A percentile compares a stretch with the other conserved stretches of the same genome.
Conservation (phyloP, 2,797 vertebrate species). For the Streptopelia turtur region DNA sequence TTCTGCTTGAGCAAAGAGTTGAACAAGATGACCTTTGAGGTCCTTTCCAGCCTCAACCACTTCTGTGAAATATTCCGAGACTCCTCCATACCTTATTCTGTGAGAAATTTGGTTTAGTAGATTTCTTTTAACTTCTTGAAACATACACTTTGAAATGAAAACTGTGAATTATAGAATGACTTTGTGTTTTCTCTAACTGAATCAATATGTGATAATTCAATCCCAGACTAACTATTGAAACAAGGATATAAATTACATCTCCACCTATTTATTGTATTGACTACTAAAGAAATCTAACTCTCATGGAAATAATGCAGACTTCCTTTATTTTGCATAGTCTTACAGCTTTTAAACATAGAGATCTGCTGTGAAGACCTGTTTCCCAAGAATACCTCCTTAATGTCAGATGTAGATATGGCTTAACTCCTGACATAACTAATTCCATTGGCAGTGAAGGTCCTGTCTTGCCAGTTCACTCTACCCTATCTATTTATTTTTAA, state of each 20-base stretch:
- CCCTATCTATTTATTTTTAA: slow-evolving; percentile 18
- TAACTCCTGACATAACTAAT: slow-evolving; percentile 5
- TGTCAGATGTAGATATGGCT: not conserved
- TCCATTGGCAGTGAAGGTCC: not conserved
- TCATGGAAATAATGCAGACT: not conserved
- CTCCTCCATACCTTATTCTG: not conserved
- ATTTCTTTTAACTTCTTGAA: not conserved
- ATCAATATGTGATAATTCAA: not conserved
- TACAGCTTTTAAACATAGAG: not conserved
- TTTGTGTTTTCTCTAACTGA: not conserved
- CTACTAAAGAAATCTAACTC: not conserved
- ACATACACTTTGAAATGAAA: not conserved
- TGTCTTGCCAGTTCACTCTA: not conserved
- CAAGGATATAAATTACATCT: slow-evolving; percentile 9
- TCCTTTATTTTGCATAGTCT: not conserved
- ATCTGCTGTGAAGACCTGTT: not conserved
- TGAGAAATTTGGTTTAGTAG: not conserved
- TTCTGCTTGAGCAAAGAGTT: not conserved
- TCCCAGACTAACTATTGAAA: slow-evolving; percentile 1
- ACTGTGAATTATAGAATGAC: not conserved
- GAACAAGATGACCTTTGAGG: not conserved
- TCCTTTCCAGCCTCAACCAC: not conserved
- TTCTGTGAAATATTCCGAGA: not conserved
- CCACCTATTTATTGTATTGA: not conserved
- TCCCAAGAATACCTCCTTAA: not conserved